Conservation (phyloP, 2,888 invertebrate genomes). For the Aelia acuminata region DNA sequence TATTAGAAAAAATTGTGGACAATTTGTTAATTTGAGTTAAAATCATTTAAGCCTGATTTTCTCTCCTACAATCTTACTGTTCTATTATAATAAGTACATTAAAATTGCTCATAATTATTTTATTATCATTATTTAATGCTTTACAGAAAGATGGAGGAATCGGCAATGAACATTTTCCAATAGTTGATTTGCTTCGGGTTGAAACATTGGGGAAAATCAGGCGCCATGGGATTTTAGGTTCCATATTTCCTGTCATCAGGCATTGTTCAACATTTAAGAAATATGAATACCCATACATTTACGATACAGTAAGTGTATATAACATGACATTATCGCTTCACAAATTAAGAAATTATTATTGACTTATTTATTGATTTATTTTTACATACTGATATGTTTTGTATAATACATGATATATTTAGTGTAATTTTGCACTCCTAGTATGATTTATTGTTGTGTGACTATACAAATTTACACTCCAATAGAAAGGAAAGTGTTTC, state of each 20-base stretch:
- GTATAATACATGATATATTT: background rate
- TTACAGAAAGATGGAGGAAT: conserved; percentile 29
- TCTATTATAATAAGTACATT: background rate
- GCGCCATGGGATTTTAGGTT: conserved; percentile 68
- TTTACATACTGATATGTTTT: too few relatives aligned
- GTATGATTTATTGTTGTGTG: too few relatives aligned
- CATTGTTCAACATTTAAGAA: conserved; percentile 78
- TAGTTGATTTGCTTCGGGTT: conserved; percentile 20
- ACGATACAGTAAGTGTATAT: conserved; percentile 70
- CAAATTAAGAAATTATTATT: background rate
- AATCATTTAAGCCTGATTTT: background rate
- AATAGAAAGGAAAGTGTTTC: too few relatives aligned
- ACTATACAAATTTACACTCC: too few relatives aligned
- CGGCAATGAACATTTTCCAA: background rate
- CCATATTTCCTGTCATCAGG: conserved; percentile 69
- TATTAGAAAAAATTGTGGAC: too few relatives aligned
- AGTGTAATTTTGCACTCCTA: background rate
- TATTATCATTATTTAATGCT: conserved; percentile 69
- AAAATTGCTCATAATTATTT: background rate
- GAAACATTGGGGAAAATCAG: conserved; percentile 32
- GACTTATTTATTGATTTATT: background rate
- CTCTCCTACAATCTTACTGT: background rate
- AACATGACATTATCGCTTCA: background rate
- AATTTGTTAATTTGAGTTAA: too few relatives aligned
- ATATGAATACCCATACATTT: conserved; percentile 80